Evolutionary conservation across 2,797 vertebrate species (phyloP), one percentile per base, ranked within the genome.

Genomic region (Sebastes itinus): DNA sequence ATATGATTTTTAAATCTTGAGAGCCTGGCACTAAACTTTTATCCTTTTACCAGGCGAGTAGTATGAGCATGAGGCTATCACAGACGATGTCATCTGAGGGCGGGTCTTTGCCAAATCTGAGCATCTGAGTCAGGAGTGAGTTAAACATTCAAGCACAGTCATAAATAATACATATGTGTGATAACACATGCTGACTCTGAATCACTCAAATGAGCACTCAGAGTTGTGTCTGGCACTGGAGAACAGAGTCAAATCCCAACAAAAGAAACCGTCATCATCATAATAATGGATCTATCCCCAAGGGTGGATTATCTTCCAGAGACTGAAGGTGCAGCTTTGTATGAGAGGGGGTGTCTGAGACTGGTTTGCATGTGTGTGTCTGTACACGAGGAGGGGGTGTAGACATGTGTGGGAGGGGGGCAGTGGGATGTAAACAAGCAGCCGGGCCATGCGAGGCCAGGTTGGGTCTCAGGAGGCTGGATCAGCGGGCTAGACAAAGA

Each of bases 401-500:
- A 49, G 58, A 60, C 33, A 42, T 62, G 70, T 54, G 72, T 32
- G 35, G 7, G 12, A 63, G 49, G 66, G 13, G 54, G 76, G 49
- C 6, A 18, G 75, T 2, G n/a, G 67, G 81, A 74, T 83, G 81
- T 89, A 86, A 88, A 94, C 88, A 93, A 87, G 88, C 85, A 77
- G 64, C 72, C 38, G 58, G 69, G 64, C 58, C 62, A 56, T n/a
- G 72, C 8, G n/a, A 63, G 77, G 27, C 64, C 68, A 27, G 70
- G 60, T 79, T 54, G 66, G 28, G 71, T 84, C 88, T 80, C 70
- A 55, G 81, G 84, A 84, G 87, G 32, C 33, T 67, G 83, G 86
- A 90, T 92, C 82, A 85, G 55, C 1, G 2, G 59, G 35, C 77
- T 52, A 93, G 93, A 95, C 95, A 95, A 94, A 93, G 93, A 92